phyloP scores from a whole-genome alignment of 1,140 invertebrate genomes.

The Cotesia typhae region DNA sequence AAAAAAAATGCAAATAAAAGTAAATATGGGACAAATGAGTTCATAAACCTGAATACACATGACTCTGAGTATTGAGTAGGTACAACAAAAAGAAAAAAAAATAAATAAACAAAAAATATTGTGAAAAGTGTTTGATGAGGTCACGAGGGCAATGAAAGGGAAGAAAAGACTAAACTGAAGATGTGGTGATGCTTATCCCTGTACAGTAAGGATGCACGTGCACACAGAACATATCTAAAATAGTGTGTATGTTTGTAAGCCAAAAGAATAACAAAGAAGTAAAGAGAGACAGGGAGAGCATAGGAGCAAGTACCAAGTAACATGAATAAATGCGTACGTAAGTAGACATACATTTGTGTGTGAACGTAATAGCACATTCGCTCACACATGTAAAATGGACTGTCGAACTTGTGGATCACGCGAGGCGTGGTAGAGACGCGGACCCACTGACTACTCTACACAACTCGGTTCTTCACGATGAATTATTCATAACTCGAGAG shows the following conservation, averaged over 20 bases:
- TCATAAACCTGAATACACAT: too few relatives aligned
- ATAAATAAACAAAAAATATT: neutral
- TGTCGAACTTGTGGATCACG: constrained; percentile 48
- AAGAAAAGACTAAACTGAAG: constrained; percentile 4
- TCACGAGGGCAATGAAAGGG: constrained; percentile 11
- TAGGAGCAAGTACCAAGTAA: constrained; percentile 15
- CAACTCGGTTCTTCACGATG: constrained; percentile 47
- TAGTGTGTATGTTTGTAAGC: neutral
- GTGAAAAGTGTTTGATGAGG: constrained; percentile 21
- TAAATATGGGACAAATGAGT: too few relatives aligned
- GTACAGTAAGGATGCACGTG: constrained; percentile 27
- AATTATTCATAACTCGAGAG: constrained; percentile 57
- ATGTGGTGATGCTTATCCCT: constrained; percentile 4
- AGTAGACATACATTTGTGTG: constrained; percentile 9
- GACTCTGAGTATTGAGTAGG: neutral
- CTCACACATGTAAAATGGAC: constrained; percentile 27
- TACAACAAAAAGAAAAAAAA: neutral
- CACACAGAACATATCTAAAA: constrained; percentile 20
- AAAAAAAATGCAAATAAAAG: too few relatives aligned
- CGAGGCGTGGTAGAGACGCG: constrained; percentile 53
- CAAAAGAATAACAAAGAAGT: constrained; percentile 11
- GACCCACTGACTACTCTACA: constrained; percentile 50
- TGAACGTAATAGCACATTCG: constrained; percentile 28
- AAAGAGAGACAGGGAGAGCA: constrained; percentile 8
- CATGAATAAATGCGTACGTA: constrained; percentile 27